Percentiles rank a stretch among this genome's conserved stretches.
Evolutionary conservation across 1,140 invertebrate genomes (phyloP).

Genomic region (Hylaeus anthracinus): DNA sequence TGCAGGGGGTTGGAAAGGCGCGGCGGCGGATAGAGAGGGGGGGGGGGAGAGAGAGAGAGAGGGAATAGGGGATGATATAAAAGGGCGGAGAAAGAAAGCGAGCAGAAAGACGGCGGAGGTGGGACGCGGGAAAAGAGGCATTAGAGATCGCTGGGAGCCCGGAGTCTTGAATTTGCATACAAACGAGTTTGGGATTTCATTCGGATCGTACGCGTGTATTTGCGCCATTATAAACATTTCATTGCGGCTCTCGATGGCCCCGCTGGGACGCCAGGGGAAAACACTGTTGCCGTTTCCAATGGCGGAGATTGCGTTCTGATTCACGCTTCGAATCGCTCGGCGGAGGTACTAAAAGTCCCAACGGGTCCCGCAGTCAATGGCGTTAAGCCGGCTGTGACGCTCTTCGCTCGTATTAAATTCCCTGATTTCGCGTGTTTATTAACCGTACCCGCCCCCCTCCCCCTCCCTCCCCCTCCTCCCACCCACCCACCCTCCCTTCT

Average conservation of each 20-base stretch:
- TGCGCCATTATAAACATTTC: slow-evolving; percentile 60
- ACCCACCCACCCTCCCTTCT: too few relatives aligned
- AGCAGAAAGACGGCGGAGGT: neutral
- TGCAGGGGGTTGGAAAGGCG: neutral
- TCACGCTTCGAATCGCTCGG: slow-evolving; percentile 1
- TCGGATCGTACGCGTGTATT: slow-evolving; percentile 57
- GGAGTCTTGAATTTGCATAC: slow-evolving; percentile 64
- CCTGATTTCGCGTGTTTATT: neutral
- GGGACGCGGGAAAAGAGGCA: neutral
- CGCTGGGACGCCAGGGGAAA: neutral
- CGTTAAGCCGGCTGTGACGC: neutral
- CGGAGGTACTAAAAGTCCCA: neutral
- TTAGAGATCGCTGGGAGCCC: neutral
- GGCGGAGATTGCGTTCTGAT: slow-evolving; percentile 28
- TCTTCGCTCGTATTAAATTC: neutral
- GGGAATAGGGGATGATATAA: neutral
- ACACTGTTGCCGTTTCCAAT: slow-evolving; percentile 14
- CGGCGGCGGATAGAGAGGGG: slow-evolving; percentile 21
- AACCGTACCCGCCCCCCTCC: too few relatives aligned
- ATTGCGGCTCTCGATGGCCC: slow-evolving; percentile 36
- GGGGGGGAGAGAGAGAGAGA: neutral
- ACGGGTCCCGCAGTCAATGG: neutral
- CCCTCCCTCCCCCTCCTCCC: too few relatives aligned
- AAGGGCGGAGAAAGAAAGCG: neutral
- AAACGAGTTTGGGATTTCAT: slow-evolving; percentile 70